Conservation (phyloP, 64 coral and sea anemone genomes). For the Pocillopora verrucosa region DNA sequence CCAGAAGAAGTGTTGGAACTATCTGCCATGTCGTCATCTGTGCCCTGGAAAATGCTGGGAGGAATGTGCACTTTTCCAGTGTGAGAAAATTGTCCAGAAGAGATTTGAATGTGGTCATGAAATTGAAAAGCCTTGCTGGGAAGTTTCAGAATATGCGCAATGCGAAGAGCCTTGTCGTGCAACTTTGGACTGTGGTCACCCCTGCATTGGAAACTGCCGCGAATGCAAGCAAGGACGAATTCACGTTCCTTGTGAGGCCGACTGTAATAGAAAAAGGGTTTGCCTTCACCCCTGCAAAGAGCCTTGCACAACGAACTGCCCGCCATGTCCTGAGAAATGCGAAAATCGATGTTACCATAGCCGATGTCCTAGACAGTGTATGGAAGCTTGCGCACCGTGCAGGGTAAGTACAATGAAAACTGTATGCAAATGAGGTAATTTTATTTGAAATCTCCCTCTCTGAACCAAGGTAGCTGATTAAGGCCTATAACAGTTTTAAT, state of each 20-base stretch:
- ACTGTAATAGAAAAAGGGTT: conserved; percentile 47
- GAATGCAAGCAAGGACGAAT: conserved; percentile 62
- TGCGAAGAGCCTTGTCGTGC: conserved; percentile 52
- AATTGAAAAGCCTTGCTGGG: conserved; percentile 41
- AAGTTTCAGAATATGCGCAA: conserved; percentile 4
- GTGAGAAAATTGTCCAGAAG: conserved; percentile 16
- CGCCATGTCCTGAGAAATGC: conserved; percentile 56
- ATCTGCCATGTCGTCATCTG: conserved; percentile 38
- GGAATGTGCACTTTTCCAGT: conserved; percentile 15
- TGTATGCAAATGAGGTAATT: not conserved
- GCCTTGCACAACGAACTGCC: conserved; percentile 68
- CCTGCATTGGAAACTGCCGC: conserved; percentile 35
- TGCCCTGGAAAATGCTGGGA: conserved; percentile 50
- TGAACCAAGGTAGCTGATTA: too few relatives aligned
- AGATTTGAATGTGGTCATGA: conserved; percentile 58
- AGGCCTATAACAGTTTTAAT: too few relatives aligned
- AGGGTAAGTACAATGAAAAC: conserved; percentile 5
- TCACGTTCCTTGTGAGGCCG: conserved; percentile 41
- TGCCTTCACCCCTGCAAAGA: conserved; percentile 64
- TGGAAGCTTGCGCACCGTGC: conserved; percentile 42
- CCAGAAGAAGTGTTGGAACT: conserved; percentile 28
- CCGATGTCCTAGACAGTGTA: conserved; percentile 36
- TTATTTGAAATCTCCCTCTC: too few relatives aligned
- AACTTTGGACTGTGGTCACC: conserved; percentile 50
- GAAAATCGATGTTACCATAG: conserved; percentile 61